Conservation (phyloP, 2,888 invertebrate genomes). For the Nephrotoma guestfalica region DNA sequence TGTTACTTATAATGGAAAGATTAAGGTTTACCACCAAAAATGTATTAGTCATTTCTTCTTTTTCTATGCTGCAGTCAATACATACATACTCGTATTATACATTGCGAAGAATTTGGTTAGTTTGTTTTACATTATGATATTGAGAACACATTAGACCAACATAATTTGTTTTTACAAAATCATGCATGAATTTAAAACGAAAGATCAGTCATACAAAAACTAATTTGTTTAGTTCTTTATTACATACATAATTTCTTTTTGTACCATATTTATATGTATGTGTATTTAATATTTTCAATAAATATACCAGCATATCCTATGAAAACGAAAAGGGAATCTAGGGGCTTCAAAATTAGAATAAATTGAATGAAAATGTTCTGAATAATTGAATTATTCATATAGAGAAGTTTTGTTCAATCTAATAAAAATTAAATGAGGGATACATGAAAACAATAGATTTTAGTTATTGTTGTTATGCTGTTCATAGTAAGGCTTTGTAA, state of each 20-base stretch:
- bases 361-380: background rate
- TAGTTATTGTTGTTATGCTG: background rate
- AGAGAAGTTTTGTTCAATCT: background rate
- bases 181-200: background rate
- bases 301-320: background rate
- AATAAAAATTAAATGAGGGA: background rate
- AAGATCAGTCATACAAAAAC: background rate
- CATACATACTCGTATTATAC: no score
- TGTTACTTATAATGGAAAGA: no score
- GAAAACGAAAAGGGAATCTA: background rate
- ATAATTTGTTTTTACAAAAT: background rate
- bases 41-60: no score
- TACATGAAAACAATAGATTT: background rate
- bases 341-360: background rate
- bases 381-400: background rate
- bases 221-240: background rate
- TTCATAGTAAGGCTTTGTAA: background rate
- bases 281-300: background rate
- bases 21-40: no score
- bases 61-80: no score
- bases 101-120: no score
- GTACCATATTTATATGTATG: background rate
- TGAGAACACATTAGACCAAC: no score
- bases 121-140: no score
- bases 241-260: background rate